These are phyloP conservation scores for Murina feae DNA, from an alignment of 2,113 vertebrate genomes.

Conservation along the genomic window DNA sequence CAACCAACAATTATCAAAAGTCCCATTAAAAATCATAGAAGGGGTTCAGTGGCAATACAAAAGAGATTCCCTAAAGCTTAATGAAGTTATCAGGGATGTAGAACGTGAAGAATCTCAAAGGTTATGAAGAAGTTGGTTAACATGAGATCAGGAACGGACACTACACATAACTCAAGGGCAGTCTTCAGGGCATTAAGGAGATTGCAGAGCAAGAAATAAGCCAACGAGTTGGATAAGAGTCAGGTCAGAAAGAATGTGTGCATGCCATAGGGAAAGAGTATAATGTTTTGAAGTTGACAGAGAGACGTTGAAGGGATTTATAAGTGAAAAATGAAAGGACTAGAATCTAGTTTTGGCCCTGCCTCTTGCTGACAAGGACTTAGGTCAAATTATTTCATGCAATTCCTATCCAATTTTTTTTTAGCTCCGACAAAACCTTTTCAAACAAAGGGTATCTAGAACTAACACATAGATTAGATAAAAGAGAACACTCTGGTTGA, in stretches of 20 bases:
- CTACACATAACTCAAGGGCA: not conserved
- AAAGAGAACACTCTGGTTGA: not conserved
- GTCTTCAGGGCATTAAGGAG: not conserved
- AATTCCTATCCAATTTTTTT: not conserved
- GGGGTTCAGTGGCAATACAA: not conserved
- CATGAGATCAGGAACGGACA: not conserved
- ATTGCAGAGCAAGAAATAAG: not conserved
- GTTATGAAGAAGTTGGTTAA: not conserved
- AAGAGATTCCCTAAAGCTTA: not conserved
- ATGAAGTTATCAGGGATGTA: not conserved
- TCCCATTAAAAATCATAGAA: not conserved
- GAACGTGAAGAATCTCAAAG: not conserved
- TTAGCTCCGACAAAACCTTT: not conserved
- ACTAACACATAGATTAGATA: conserved; percentile 42
- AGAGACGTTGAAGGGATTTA: not conserved
- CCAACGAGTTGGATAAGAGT: not conserved
- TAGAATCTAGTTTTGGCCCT: not conserved
- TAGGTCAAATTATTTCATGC: not conserved
- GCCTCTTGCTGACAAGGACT: not conserved
- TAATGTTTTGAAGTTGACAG: not conserved
- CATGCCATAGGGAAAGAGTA: not conserved
- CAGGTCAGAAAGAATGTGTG: not conserved
- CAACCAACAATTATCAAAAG: not conserved
- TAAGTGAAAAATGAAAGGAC: conserved; percentile 24
- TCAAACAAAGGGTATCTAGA: conserved; percentile 46